Percentiles rank a stretch among this genome's conserved stretches.
These are phyloP conservation scores for Pteria penguin DNA, from an alignment of 2,888 invertebrate genomes.

Conservation along the genomic window DNA sequence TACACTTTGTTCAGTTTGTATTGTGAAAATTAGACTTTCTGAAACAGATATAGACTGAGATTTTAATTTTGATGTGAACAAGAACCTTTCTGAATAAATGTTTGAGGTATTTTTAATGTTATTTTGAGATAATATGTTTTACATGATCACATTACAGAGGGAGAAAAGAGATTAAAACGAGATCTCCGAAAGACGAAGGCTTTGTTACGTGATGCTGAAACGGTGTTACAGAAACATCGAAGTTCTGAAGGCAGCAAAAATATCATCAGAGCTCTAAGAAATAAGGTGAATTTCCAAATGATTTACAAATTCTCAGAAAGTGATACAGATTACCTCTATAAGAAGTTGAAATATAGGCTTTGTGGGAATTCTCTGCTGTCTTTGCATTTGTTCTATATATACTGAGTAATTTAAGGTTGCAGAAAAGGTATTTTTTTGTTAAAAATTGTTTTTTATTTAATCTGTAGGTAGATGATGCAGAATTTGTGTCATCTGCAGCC, in stretches of 20 bases:
- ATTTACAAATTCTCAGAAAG: too few relatives aligned
- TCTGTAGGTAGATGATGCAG: constrained; percentile 91
- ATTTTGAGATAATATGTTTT: neutral
- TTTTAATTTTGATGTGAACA: neutral
- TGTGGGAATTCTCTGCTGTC: neutral
- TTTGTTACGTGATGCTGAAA: constrained; percentile 93
- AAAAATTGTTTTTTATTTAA: neutral
- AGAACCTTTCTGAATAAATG: too few relatives aligned
- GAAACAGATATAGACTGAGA: neutral
- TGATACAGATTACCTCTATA: too few relatives aligned
- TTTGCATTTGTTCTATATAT: too few relatives aligned
- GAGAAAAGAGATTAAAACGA: constrained; percentile 84
- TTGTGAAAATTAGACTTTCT: neutral
- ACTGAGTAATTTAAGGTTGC: too few relatives aligned
- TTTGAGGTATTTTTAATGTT: neutral
- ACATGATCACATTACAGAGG: constrained; percentile 66
- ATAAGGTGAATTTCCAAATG: constrained; percentile 85
- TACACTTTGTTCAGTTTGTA: too few relatives aligned
- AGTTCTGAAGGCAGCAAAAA: constrained; percentile 91
- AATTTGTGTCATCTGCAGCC: constrained; percentile 90
- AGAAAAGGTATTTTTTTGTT: too few relatives aligned
- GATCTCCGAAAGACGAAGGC: constrained; percentile 95
- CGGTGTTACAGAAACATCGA: constrained; percentile 92
- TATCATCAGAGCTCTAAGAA: constrained; percentile 88
- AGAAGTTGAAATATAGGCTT: neutral